Conservation (phyloP, 2,888 invertebrate species). For the Gerris lacustris region DNA sequence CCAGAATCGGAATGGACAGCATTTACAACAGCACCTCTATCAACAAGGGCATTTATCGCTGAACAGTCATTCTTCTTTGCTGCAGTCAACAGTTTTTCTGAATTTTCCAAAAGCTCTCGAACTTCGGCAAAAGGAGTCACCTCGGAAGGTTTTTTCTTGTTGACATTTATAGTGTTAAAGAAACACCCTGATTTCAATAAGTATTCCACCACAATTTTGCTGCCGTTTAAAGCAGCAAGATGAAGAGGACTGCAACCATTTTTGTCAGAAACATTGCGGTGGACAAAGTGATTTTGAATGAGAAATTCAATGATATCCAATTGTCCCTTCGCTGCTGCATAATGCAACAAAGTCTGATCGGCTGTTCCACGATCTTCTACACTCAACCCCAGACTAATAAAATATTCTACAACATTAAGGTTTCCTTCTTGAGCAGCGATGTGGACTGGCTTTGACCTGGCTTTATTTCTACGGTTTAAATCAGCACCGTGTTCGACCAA, state of each 20-base stretch:
- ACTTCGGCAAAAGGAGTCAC: no score
- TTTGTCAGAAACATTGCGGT: no score
- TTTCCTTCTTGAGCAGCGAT: background rate
- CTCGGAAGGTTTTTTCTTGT: no score
- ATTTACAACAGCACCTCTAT: conserved; percentile 17
- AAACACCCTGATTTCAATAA: background rate
- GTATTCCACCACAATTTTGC: background rate
- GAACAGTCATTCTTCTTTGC: background rate
- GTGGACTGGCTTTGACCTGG: background rate
- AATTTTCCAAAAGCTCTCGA: background rate
- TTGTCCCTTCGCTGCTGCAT: background rate
- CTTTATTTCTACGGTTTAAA: background rate
- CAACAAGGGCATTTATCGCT: background rate
- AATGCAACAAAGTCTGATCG: background rate
- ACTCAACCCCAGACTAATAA: background rate
- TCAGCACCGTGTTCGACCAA: background rate
- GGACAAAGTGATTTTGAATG: background rate
- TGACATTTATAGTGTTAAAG: background rate
- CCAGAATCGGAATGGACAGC: conserved; percentile 19
- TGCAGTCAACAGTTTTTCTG: background rate
- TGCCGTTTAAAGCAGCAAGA: background rate
- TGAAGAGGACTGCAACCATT: no score
- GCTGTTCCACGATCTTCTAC: background rate
- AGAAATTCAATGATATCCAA: background rate
- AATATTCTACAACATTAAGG: background rate